These are phyloP conservation scores for Dasypus novemcinctus DNA, from an alignment of 2,113 vertebrate genomes.

Conservation along the genomic window DNA sequence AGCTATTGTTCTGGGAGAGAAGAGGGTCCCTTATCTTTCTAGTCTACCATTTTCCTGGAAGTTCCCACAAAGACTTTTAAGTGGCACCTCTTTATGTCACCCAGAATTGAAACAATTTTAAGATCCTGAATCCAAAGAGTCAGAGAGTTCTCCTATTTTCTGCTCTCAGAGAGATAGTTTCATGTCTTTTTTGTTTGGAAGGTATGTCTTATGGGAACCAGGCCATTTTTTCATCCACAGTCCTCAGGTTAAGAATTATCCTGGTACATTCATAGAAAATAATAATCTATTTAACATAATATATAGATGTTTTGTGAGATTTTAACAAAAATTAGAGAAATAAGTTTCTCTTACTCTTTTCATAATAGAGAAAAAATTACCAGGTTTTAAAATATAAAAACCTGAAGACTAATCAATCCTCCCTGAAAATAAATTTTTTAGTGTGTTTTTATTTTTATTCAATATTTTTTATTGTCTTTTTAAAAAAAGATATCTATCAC, in stretches of 20 bases:
- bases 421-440: not conserved
- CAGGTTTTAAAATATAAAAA: not conserved
- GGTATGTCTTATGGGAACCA: not conserved
- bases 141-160: not conserved
- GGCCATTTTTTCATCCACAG: not conserved
- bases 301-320: not conserved
- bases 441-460: too few relatives aligned
- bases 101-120: not conserved
- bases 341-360: not conserved
- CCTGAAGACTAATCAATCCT: not conserved
- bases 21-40: too few relatives aligned
- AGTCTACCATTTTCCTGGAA: too few relatives aligned
- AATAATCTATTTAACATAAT: not conserved
- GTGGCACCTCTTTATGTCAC: not conserved
- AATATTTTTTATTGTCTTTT: too few relatives aligned
- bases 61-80: not conserved
- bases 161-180: not conserved
- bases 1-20: too few relatives aligned
- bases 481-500: too few relatives aligned
- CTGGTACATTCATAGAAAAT: not conserved
- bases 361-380: not conserved
- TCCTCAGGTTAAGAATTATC: not conserved
- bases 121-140: not conserved
- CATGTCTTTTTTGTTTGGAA: not conserved
- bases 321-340: conserved; percentile 2